These are phyloP conservation scores for Crocidura indochinensis DNA, from an alignment of 2,797 vertebrate genomes.

Conservation along the genomic window DNA sequence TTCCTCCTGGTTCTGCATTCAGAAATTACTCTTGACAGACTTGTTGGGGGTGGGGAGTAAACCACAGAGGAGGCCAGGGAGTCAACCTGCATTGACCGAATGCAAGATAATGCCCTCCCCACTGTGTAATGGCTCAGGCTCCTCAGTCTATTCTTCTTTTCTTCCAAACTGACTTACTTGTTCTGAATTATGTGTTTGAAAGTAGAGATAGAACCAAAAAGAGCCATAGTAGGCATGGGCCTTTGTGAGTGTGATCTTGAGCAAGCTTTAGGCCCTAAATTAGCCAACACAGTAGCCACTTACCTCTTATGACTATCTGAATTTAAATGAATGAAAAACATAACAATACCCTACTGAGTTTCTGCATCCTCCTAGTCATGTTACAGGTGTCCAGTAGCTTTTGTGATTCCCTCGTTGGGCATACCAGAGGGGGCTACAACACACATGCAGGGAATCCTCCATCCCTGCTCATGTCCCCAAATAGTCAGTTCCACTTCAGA, in stretches of 20 bases:
- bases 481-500: not conserved
- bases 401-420: not conserved
- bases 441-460: too few relatives aligned
- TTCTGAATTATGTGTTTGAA: not conserved
- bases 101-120: too few relatives aligned
- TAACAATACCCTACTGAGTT: not conserved
- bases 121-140: too few relatives aligned
- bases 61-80: too few relatives aligned
- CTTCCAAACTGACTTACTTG: constrained; percentile 11
- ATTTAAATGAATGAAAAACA: constrained; percentile 38
- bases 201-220: not conserved
- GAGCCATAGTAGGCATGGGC: not conserved
- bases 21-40: too few relatives aligned
- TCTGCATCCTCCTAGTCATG: not conserved
- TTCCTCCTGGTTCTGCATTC: too few relatives aligned
- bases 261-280: not conserved
- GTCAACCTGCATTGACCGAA: too few relatives aligned
- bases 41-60: too few relatives aligned
- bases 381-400: not conserved
- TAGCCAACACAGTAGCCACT: not conserved
- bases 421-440: too few relatives aligned
- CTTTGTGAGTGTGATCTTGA: not conserved
- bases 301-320: not conserved
- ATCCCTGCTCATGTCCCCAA: too few relatives aligned
- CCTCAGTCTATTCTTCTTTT: too few relatives aligned